phyloP scores from a whole-genome alignment of 2,888 invertebrate genomes.

The Andrena trimmerana region DNA sequence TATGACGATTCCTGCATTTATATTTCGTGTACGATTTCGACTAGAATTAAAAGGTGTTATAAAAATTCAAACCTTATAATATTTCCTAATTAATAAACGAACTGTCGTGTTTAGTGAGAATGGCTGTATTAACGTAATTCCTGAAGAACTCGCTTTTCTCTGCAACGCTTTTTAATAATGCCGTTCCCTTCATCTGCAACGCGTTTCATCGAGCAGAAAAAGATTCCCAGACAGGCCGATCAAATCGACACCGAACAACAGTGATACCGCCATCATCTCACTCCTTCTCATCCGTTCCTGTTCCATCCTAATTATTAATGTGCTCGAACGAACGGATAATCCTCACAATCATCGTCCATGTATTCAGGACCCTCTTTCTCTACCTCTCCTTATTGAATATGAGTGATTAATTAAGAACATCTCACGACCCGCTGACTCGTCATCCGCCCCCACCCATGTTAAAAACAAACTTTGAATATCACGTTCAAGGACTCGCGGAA shows the following conservation, averaged over 20 bases:
- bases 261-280: slow-evolving; percentile 66
- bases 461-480: slow-evolving; percentile 69
- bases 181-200: slow-evolving; percentile 58
- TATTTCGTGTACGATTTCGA: neutral
- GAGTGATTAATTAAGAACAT: slow-evolving; percentile 79
- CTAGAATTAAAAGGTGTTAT: neutral
- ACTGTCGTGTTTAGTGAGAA: neutral
- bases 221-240: slow-evolving; percentile 72
- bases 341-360: slow-evolving; percentile 77
- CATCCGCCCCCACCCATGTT: slow-evolving; percentile 54
- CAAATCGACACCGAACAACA: slow-evolving; percentile 75
- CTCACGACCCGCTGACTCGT: slow-evolving; percentile 71
- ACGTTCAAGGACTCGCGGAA: neutral
- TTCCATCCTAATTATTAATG: slow-evolving; percentile 76
- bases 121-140: slow-evolving; percentile 33
- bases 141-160: slow-evolving; percentile 32
- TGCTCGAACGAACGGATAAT: slow-evolving; percentile 75
- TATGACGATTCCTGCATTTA: neutral
- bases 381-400: slow-evolving; percentile 76
- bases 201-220: slow-evolving; percentile 54
- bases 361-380: slow-evolving; percentile 67
- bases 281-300: slow-evolving; percentile 43
- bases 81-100: neutral
- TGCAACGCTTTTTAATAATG: slow-evolving; percentile 53
- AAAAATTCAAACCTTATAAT: neutral